Evolutionary conservation across 23 tunicate species (phyloP).

Genomic region (Trididemnum miniatum): DNA sequence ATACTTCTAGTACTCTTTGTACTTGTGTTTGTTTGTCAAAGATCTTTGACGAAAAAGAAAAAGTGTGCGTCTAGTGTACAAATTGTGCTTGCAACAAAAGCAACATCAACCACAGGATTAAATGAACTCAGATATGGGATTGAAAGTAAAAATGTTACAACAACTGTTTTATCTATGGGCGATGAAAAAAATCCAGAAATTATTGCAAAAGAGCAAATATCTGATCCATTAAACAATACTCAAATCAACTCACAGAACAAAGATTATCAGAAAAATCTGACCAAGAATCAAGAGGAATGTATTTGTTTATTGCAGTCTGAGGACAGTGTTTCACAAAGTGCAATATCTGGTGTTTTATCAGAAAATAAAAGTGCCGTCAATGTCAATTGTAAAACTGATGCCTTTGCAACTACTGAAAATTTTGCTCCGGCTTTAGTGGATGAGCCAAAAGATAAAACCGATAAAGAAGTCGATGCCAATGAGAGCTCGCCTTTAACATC

Average conservation of each 20-base stretch:
- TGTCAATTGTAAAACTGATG: background rate
- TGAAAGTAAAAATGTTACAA: no score
- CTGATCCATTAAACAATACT: no score
- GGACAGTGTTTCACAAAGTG: no score
- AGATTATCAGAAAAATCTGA: no score
- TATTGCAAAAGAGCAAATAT: no score
- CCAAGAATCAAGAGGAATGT: no score
- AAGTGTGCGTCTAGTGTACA: background rate
- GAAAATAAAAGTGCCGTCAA: background rate
- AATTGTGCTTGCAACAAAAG: constrained; percentile 29
- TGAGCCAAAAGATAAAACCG: background rate
- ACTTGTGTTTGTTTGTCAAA: background rate
- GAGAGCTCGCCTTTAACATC: background rate
- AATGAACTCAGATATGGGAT: no score
- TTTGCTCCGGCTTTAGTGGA: background rate
- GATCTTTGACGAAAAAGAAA: background rate
- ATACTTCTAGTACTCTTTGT: constrained; percentile 28
- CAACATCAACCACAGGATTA: constrained; percentile 51
- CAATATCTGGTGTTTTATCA: no score
- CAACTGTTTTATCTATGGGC: no score
- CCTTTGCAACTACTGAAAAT: constrained; percentile 5
- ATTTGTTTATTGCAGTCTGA: no score
- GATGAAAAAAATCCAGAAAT: no score
- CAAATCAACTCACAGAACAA: no score
- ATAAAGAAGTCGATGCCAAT: background rate